Evolutionary conservation across 2,113 vertebrate genomes (phyloP), one percentile per base, ranked within the genome.

Genomic region (Myotis davidii): DNA sequence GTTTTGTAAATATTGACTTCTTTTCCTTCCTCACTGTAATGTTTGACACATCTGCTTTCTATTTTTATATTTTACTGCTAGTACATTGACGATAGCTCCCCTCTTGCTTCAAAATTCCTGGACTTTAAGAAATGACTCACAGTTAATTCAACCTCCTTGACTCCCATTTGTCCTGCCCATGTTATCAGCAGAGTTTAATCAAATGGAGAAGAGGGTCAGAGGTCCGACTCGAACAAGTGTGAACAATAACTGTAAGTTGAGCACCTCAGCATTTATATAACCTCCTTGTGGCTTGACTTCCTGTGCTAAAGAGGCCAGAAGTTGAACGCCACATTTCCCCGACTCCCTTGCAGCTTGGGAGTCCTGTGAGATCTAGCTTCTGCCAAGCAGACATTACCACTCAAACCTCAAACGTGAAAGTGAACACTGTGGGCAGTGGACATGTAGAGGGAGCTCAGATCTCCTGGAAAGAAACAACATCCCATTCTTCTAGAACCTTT

Each of bases 21-120:
- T 89, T 83, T 92, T 93, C 84, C 65, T 94, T 95, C 87, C 90
- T 91, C 64, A 54, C 79, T 70, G 1, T 34, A 70, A 56, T 52
- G 74, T 89, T 67, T 61, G 34, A 88, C 85, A 77, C 90, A 86
- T 94, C 90, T 94, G 94, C 77, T 94, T 93, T 95, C 92, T 89
- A 70, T 94, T 96, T 93, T 74, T 94, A 32, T 81, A n/a, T 52
- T 45, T 65, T 87, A 83, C 91, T 89, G 70, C 84, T 23, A 59
- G n/a, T 48, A 86, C 87, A 77, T 76, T 90, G 72, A 84, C 50
- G 29, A 45, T 70, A 83, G 91, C 54, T 78, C 67, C 42, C 34
- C 27, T 91, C 73, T 92, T 94, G 67, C 93, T 85, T 48, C 59
- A 72, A 78, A 94, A 91, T 48, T 72, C 65, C 59, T 84, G 59